These are phyloP conservation scores for Dasypolia templi DNA, from an alignment of 2,888 invertebrate species.

Conservation along the genomic window DNA sequence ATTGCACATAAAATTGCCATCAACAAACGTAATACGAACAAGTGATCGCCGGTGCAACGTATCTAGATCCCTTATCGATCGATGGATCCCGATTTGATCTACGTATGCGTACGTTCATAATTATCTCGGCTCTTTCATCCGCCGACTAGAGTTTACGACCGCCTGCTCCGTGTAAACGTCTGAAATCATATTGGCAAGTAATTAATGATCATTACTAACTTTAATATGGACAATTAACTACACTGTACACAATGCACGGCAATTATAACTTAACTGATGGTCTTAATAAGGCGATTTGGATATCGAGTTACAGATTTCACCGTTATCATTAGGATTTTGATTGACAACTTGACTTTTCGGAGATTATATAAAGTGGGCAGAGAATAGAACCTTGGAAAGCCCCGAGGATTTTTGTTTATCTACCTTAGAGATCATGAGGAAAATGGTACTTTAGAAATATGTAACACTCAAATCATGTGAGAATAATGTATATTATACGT, in stretches of 20 bases:
- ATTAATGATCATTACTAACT: conserved; percentile 85
- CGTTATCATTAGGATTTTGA: conserved; percentile 65
- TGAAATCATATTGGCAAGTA: conserved; percentile 86
- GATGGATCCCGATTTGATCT: conserved; percentile 88
- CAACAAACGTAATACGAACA: conserved; percentile 78
- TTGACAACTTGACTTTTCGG: conserved; percentile 58
- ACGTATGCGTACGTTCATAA: conserved; percentile 88
- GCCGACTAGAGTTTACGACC: conserved; percentile 87
- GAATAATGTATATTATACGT: conserved; percentile 41
- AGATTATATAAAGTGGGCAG: conserved; percentile 58
- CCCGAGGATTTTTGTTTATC: conserved; percentile 52
- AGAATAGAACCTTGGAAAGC: conserved; percentile 60
- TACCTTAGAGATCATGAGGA: conserved; percentile 60
- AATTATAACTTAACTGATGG: conserved; percentile 72
- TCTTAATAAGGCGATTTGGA: conserved; percentile 69
- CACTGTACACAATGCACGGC: conserved; percentile 74
- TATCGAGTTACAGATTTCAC: conserved; percentile 68
- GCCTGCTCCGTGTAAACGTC: conserved; percentile 85
- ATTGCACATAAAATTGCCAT: conserved; percentile 77
- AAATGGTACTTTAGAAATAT: conserved; percentile 58
- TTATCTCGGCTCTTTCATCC: conserved; percentile 88
- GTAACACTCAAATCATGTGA: conserved; percentile 51
- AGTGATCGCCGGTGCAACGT: conserved; percentile 79
- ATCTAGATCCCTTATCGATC: conserved; percentile 88
- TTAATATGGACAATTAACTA: conserved; percentile 84